phyloP scores from a whole-genome alignment of 2,888 invertebrate species.

The Hypomecis punctinalis region DNA sequence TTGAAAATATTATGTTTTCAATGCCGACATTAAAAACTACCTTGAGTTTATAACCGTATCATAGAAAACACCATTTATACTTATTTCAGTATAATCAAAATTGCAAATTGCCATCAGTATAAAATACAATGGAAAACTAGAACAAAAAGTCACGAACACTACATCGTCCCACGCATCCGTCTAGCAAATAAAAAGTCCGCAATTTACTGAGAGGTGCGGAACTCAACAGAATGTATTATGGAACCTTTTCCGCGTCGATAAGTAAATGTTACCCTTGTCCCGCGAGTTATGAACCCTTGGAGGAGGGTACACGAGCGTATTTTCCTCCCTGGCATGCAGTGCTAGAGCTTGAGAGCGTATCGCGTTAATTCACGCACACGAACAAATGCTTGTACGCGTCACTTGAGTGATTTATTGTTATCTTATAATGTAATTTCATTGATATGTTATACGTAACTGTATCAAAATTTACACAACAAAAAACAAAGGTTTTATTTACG shows the following conservation, averaged over 20 bases:
- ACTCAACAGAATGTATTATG: constrained; percentile 71
- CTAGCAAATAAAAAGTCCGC: constrained; percentile 64
- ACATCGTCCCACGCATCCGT: constrained; percentile 53
- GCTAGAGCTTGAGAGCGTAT: constrained; percentile 10
- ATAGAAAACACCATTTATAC: too few relatives aligned
- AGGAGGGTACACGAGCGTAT: constrained; percentile 63
- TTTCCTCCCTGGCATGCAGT: constrained; percentile 47
- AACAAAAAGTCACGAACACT: constrained; percentile 51
- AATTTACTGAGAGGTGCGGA: constrained; percentile 58
- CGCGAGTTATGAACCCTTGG: constrained; percentile 69
- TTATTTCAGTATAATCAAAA: too few relatives aligned
- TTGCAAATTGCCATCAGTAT: too few relatives aligned
- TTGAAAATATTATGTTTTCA: too few relatives aligned
- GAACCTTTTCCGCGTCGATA: constrained; percentile 78
- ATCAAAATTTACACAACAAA: too few relatives aligned
- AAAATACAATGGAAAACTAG: constrained; percentile 43
- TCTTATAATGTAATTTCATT: too few relatives aligned
- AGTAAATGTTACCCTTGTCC: constrained; percentile 80
- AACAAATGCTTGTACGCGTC: not conserved
- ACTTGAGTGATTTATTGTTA: not conserved
- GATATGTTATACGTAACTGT: too few relatives aligned
- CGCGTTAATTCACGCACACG: constrained; percentile 11
- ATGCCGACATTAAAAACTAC: too few relatives aligned
- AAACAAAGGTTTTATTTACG: too few relatives aligned
- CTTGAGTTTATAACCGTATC: too few relatives aligned